These are phyloP conservation scores for Drosophila pruinosa DNA, from an alignment of 1,140 invertebrate species.

Conservation along the genomic window DNA sequence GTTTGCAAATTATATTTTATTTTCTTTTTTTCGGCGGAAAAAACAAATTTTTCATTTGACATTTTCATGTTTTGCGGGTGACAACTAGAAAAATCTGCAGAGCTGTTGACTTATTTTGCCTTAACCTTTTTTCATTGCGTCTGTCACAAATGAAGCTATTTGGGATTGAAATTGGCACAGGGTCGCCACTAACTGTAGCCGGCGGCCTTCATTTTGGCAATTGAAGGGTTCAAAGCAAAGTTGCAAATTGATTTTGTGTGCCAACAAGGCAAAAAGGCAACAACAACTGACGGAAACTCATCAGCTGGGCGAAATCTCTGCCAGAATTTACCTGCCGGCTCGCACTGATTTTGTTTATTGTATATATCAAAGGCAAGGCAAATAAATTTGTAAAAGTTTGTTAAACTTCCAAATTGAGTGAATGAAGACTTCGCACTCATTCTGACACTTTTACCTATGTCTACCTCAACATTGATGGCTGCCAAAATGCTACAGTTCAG, in stretches of 20 bases:
- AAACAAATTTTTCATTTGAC: constrained; percentile 34
- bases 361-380: not conserved
- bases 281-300: constrained; percentile 39
- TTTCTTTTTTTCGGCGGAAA: constrained; percentile 8
- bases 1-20: constrained; percentile 32
- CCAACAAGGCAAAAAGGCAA: not conserved
- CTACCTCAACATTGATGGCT: not conserved
- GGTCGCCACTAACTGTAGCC: constrained; percentile 35
- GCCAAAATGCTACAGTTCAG: no score
- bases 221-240: constrained; percentile 51
- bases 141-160: constrained; percentile 59
- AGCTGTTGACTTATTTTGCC: constrained; percentile 1
- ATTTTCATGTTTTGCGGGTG: constrained; percentile 41
- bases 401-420: not conserved
- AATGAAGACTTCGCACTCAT: no score
- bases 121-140: not conserved
- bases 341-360: constrained; percentile 30
- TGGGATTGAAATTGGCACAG: not conserved
- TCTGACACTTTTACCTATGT: not conserved
- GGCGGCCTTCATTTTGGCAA: constrained; percentile 5
- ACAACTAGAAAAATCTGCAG: constrained; percentile 53
- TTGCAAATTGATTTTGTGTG: constrained; percentile 51
- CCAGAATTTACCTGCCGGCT: constrained; percentile 49
- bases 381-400: not conserved
- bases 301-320: constrained; percentile 25